Conservation (phyloP, 2,888 invertebrate species). For the Thymelicus lineola region DNA sequence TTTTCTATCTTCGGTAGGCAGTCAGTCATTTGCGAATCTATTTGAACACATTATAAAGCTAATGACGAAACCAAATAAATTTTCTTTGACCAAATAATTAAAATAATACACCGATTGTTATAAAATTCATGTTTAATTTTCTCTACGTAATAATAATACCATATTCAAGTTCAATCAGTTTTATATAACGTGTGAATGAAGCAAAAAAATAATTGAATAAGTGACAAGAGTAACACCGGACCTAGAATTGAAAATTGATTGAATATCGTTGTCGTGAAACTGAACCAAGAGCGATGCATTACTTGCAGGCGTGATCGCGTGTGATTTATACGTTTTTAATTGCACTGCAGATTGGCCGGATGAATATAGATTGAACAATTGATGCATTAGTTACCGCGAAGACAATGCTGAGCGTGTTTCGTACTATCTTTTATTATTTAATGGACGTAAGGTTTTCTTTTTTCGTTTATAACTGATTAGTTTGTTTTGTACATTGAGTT, state of each 20-base stretch:
- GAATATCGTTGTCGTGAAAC: constrained; percentile 19
- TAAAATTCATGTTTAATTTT: too few relatives aligned
- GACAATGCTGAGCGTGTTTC: constrained; percentile 14
- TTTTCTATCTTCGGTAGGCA: too few relatives aligned
- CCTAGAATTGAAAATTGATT: constrained; percentile 17
- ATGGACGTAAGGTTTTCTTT: neutral
- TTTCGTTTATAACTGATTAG: neutral
- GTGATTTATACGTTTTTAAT: constrained; percentile 75
- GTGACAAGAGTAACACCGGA: neutral
- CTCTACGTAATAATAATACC: too few relatives aligned
- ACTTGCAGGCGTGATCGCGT: constrained; percentile 44
- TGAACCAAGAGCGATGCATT: constrained; percentile 25
- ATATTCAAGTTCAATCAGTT: too few relatives aligned
- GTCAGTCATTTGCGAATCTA: too few relatives aligned
- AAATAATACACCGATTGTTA: too few relatives aligned
- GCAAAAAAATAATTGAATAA: too few relatives aligned
- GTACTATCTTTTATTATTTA: neutral
- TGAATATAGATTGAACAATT: constrained; percentile 56
- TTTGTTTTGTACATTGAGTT: neutral
- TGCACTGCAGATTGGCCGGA: constrained; percentile 53
- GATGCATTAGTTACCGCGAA: constrained; percentile 25
- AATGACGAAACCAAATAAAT: too few relatives aligned
- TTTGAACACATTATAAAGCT: too few relatives aligned
- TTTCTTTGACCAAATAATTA: too few relatives aligned
- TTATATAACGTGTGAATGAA: too few relatives aligned